Conservation (phyloP, 2,113 vertebrate species). For the Amblyopsis rosae region DNA sequence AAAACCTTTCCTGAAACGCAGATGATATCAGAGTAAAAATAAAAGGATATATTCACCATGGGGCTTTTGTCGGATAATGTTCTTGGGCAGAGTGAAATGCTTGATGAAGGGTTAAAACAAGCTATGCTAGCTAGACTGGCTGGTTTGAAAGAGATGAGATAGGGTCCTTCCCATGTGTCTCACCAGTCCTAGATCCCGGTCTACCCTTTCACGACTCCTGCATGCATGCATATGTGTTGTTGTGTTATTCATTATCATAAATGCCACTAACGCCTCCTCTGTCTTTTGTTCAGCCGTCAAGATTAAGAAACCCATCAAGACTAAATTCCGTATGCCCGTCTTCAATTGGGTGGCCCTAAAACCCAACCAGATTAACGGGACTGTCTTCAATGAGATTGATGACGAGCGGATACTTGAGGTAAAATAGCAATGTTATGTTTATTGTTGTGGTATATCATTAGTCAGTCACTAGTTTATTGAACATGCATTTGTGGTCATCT, state of each 20-base stretch:
- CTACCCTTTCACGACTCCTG: slow-evolving; percentile 17
- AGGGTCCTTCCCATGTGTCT: slow-evolving; percentile 13
- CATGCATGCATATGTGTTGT: slow-evolving; percentile 13
- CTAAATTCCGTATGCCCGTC: slow-evolving; percentile 94
- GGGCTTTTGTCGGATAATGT: no score
- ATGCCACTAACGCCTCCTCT: slow-evolving; percentile 23
- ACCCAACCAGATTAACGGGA: slow-evolving; percentile 97
- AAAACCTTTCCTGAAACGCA: no score
- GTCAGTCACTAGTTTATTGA: no score
- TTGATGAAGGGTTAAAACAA: no score
- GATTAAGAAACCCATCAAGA: slow-evolving; percentile 98
- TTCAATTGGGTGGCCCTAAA: slow-evolving; percentile 98
- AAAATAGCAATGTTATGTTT: background rate
- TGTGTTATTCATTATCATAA: background rate
- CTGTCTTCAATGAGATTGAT: slow-evolving; percentile 96
- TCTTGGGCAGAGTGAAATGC: no score
- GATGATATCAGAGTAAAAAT: no score
- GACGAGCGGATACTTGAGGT: slow-evolving; percentile 95
- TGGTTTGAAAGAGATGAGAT: background rate
- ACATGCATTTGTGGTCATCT: background rate
- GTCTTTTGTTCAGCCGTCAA: slow-evolving; percentile 83
- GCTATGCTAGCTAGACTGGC: background rate
- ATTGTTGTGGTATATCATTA: no score
- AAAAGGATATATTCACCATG: no score
- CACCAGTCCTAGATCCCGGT: slow-evolving; percentile 19